A percentile compares a stretch with the other conserved stretches of the same genome.
Evolutionary conservation across 2,797 vertebrate species (phyloP).

Genomic region (Clarias platycephalus): DNA sequence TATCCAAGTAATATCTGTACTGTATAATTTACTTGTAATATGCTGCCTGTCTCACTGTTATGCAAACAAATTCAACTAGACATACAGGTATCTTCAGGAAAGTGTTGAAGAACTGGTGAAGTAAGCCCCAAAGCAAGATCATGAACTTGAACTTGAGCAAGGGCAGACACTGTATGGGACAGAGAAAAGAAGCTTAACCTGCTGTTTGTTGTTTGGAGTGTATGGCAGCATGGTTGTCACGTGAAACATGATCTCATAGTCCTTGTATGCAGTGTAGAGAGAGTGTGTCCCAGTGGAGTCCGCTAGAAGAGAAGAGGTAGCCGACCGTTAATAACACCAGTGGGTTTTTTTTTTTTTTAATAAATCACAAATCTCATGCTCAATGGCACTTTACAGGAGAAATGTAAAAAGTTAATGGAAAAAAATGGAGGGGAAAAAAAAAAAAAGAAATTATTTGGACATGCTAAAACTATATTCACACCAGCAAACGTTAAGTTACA

Average conservation of each 20-base stretch:
- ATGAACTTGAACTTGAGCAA: neutral
- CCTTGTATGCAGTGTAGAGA: conserved; percentile 93
- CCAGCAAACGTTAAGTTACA: neutral
- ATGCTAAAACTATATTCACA: neutral
- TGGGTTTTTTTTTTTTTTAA: neutral
- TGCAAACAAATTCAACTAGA: neutral
- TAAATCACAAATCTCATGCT: no score
- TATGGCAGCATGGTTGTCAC: conserved; percentile 95
- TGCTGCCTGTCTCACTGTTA: neutral
- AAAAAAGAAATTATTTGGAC: neutral
- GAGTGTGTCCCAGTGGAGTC: conserved; percentile 97
- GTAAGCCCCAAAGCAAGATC: neutral
- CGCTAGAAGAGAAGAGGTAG: conserved; percentile 72
- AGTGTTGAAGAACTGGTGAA: neutral
- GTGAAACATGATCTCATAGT: conserved; percentile 98
- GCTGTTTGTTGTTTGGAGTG: conserved; percentile 97
- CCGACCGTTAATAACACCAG: neutral
- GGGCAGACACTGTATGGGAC: neutral
- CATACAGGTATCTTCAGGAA: neutral
- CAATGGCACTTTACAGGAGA: neutral
- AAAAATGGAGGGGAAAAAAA: neutral
- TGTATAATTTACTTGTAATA: neutral
- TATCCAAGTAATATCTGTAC: neutral
- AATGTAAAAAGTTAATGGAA: neutral
- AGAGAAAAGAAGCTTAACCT: conserved; percentile 74